Conservation (phyloP, 35 echinoderm and acorn worm genomes). For the Apostichopus parvimensis region DNA sequence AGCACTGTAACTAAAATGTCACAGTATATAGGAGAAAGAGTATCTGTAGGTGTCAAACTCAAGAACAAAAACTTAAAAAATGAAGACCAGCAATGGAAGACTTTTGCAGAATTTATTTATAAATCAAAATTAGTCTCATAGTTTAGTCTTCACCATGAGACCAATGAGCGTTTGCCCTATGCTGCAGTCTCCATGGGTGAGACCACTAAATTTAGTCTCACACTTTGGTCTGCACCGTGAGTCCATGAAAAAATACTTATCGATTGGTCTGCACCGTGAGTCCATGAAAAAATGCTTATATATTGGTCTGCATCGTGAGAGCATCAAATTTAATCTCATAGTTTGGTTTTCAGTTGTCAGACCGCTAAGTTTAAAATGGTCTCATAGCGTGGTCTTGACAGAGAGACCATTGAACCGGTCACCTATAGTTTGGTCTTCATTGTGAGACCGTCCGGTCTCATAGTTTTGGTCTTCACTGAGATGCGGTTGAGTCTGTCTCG, state of each 20-base stretch:
- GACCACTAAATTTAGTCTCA: neutral
- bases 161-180: too few species aligned
- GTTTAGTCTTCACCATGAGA: neutral
- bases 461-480: constrained; percentile 1
- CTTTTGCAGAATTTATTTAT: neutral
- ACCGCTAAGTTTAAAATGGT: neutral
- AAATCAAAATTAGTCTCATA: neutral
- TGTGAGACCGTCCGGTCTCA: neutral
- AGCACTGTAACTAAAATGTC: too few species aligned
- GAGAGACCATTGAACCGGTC: neutral
- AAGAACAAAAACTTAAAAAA: neutral
- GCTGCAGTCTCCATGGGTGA: too few species aligned
- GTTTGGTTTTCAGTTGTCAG: neutral
- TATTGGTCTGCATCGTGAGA: neutral
- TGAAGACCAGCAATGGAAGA: neutral
- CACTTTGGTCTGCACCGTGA: neutral
- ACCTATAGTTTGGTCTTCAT: neutral
- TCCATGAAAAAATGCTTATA: too few species aligned
- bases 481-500: neutral
- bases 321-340: neutral
- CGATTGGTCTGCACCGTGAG: neutral
- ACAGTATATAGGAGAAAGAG: too few species aligned
- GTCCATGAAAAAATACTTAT: too few species aligned
- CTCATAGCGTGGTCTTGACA: neutral
- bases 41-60: too few species aligned